phyloP scores from a whole-genome alignment of 2,888 invertebrate genomes.

The Lasioglossum morio region DNA sequence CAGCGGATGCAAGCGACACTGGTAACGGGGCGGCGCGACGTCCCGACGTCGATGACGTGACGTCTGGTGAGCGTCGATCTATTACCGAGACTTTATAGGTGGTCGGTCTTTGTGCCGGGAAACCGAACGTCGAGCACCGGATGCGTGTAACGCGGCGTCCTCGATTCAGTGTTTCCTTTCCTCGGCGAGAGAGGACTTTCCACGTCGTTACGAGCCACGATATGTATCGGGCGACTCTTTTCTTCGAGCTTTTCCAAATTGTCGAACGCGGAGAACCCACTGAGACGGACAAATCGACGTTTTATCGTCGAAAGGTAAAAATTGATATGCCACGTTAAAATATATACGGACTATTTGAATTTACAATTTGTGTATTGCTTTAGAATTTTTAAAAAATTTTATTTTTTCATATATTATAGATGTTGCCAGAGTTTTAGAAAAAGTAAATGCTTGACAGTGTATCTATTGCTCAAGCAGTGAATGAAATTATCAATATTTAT shows the following conservation, averaged over 20 bases:
- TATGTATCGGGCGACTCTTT: not conserved
- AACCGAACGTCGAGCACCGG: slow-evolving; percentile 31
- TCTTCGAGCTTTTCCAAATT: not conserved
- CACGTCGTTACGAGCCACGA: slow-evolving; percentile 8
- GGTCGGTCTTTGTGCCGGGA: slow-evolving; percentile 27
- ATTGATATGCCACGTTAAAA: too few relatives aligned
- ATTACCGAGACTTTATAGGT: slow-evolving; percentile 39
- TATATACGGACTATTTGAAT: too few relatives aligned
- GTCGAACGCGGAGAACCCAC: not conserved
- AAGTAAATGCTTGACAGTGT: not conserved
- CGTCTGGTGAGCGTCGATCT: slow-evolving; percentile 31
- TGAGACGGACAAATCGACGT: not conserved
- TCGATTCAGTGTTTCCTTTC: slow-evolving; percentile 15
- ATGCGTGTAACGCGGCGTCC: slow-evolving; percentile 35
- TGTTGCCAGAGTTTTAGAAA: not conserved
- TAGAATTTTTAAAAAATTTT: too few relatives aligned
- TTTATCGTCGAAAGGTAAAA: not conserved
- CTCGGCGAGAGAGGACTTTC: not conserved
- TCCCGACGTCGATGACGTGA: slow-evolving; percentile 39
- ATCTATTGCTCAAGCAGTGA: too few relatives aligned
- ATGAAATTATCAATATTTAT: too few relatives aligned
- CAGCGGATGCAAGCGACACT: slow-evolving; percentile 20
- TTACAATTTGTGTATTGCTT: too few relatives aligned
- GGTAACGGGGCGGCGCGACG: slow-evolving; percentile 1
- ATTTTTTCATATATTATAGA: too few relatives aligned